Base-by-base conservation (phyloP, 2,797 vertebrate genomes). In the Dromococcyx pavoninus region DNA sequence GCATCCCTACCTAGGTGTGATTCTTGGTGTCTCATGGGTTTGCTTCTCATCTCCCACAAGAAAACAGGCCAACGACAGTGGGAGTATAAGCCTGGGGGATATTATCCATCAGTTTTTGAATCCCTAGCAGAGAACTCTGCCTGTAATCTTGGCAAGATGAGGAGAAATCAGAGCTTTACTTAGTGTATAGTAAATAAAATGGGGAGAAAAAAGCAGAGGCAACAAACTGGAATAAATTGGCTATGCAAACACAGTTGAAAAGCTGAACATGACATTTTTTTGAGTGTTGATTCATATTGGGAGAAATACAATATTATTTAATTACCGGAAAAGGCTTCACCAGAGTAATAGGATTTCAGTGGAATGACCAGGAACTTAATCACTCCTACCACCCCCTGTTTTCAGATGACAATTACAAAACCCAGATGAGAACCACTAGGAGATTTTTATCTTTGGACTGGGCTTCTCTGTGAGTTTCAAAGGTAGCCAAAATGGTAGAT, bases 371-470 rank as follows among this genome's bases (percentile, higher is more conserved):
- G n/a, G 92, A 88, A 90, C 75, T 95, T 82, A 93, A 89, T 93
- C 83, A 76, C 41, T 72, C 62, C 71, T 91, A 76, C 67, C 17
- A 11, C 60, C 94, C 32, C 85, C 85, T 91, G 25, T 89, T 90
- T 94, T 93, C 71, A 50, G 69, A 71, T 89, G 80, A 88, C 88
- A 94, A 90, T 91, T 95, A 95, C 89, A 94, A 91, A 93, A 93
- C 48, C 72, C 95, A 96, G 89, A 95, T 96, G 93, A 92, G 94
- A 97, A 71, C 28, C 69, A 67, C 69, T 64, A 80, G 58, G 80
- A 91, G 87, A 70, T 90, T 95, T n/a, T 95, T 89, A 65, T 80
- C 71, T 93, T 89, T 90, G 81, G 43, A 39, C 62, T 64, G 57
- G 48, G 33, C 24, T 83, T 85, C 78, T 93, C 67, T 83, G 32